Percentiles rank a stretch among this genome's conserved stretches.
These are phyloP conservation scores for Apocrypta bakeri DNA, from an alignment of 1,140 invertebrate species.

Conservation along the genomic window DNA sequence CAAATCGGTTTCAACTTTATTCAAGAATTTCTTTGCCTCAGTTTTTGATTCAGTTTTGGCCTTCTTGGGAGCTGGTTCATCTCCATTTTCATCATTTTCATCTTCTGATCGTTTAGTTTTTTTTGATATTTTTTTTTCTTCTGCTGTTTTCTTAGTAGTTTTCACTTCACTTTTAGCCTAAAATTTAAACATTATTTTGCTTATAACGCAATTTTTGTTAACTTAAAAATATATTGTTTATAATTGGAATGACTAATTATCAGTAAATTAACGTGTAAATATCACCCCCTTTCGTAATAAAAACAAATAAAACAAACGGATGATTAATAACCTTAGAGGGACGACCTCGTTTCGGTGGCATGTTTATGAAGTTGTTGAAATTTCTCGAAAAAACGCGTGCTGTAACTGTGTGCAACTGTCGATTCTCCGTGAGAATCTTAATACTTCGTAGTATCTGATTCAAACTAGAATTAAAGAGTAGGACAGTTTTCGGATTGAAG, in stretches of 20 bases:
- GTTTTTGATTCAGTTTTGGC: slow-evolving; percentile 59
- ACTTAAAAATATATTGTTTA: too few relatives aligned
- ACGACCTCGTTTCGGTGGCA: slow-evolving; percentile 60
- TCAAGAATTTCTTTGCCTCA: slow-evolving; percentile 70
- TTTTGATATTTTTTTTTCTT: slow-evolving; percentile 37
- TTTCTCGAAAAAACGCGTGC: slow-evolving; percentile 18
- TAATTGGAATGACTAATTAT: too few relatives aligned
- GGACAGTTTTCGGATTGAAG: not conserved
- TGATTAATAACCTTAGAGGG: slow-evolving; percentile 55
- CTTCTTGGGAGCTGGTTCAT: slow-evolving; percentile 59
- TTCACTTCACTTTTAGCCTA: slow-evolving; percentile 5
- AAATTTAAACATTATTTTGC: not conserved
- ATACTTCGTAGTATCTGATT: not conserved
- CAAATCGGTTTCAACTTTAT: slow-evolving; percentile 77
- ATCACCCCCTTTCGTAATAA: slow-evolving; percentile 9
- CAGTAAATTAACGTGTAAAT: too few relatives aligned
- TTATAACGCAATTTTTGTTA: not conserved
- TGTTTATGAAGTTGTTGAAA: slow-evolving; percentile 35
- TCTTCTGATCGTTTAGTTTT: slow-evolving; percentile 52
- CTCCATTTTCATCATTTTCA: slow-evolving; percentile 52
- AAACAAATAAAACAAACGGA: slow-evolving; percentile 11
- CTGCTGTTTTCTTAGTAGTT: not conserved
- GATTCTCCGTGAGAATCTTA: not conserved
- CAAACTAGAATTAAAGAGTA: not conserved
- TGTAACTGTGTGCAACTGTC: not conserved